Evolutionary conservation across 2,113 vertebrate species (phyloP), one percentile per base, ranked within the genome.

Genomic region (Ahaetulla prasina): DNA sequence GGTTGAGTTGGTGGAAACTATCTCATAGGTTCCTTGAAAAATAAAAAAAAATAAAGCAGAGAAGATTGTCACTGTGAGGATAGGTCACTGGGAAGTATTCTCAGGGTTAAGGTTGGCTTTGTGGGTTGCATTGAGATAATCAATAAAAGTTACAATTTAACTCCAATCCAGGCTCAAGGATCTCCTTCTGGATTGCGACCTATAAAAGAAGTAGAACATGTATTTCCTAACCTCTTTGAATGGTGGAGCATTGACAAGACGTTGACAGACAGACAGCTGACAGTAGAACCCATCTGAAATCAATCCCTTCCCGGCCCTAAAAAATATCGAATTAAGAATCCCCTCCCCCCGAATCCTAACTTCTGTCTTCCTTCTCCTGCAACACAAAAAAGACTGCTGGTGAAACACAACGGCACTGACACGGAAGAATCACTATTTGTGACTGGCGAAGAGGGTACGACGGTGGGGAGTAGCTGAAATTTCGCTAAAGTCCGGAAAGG

Each of bases 71-170:
- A 80, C 35, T 80, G 35, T 0, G 18, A 18, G 18, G 18, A 80
- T 43, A 80, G 35, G 35, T 39, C 74, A 80, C 35, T 22, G 74
- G n/a, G 35, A 43, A 43, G 22, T 4, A 35, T 80, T 10, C 18
- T 80, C 74, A 4, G 74, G 68, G 16, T 80, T 80, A 80, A n/a
- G 35, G 16, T 20, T 80, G 35, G 74, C 8, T 80, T 80, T 80
- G 35, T 43, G 68, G 35, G 7, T 68, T 68, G 74, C 2, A 1
- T 80, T 80, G 20, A 2, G 18, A 39, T 80, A 43, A 80, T 80
- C 74, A 80, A 80, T 80, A 80, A 80, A 80, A 80, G 74, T 80
- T 80, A 80, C 35, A 80, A 43, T 43, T 80, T 80, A 80, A 80
- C 74, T 80, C 68, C 35, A 80, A 22, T 22, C 18, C 74, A 43